These are phyloP conservation scores for Nysson spinosus DNA, from an alignment of 2,888 invertebrate species.

Conservation along the genomic window DNA sequence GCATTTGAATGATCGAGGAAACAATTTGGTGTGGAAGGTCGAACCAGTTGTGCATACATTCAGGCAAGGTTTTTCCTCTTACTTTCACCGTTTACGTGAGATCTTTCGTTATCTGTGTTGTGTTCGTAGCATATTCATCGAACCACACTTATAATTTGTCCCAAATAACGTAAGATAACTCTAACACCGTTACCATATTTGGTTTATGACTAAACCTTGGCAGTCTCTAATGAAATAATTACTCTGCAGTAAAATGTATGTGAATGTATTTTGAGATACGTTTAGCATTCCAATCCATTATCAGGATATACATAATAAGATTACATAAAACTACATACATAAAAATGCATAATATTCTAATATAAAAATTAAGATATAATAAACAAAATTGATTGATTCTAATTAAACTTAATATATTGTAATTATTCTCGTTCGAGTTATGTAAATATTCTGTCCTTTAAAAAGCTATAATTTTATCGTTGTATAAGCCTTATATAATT, in stretches of 20 bases:
- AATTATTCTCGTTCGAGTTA: background rate
- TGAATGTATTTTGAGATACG: no score
- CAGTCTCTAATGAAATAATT: background rate
- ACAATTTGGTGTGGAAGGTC: slow-evolving; percentile 27
- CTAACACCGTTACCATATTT: slow-evolving; percentile 11
- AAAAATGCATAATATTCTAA: no score
- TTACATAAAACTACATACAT: no score
- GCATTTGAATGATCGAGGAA: slow-evolving; percentile 12
- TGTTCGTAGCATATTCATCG: background rate
- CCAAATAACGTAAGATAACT: background rate
- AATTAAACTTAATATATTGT: no score
- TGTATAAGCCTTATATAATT: no score
- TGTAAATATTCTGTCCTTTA: background rate
- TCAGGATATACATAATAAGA: no score
- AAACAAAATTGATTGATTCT: no score
- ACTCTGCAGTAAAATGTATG: no score
- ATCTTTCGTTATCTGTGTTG: slow-evolving; percentile 11
- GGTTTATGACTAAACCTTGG: no score
- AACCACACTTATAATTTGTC: slow-evolving; percentile 9
- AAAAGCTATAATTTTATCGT: background rate
- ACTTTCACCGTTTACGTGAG: slow-evolving; percentile 43
- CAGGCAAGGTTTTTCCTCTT: slow-evolving; percentile 34
- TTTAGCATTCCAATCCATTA: no score
- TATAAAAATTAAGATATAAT: no score
- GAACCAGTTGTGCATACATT: slow-evolving; percentile 5